These are phyloP conservation scores for Megaceryle alcyon DNA, from an alignment of 2,797 vertebrate genomes.

Conservation along the genomic window DNA sequence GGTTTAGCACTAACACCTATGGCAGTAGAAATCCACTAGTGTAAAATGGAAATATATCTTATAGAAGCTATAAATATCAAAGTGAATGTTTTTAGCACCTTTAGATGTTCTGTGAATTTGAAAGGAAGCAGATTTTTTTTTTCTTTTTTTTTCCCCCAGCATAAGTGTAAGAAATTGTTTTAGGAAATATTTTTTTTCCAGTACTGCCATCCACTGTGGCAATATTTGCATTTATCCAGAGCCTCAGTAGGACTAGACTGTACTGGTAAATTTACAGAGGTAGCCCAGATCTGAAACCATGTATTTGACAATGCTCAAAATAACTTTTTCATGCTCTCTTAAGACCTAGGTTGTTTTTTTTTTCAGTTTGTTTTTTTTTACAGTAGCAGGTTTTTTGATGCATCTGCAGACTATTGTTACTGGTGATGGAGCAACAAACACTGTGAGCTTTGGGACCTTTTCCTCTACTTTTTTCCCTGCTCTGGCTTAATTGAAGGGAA, in stretches of 20 bases:
- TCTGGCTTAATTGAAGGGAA: background rate
- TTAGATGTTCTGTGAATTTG: constrained; percentile 26
- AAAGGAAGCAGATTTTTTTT: background rate
- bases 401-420: background rate
- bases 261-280: background rate
- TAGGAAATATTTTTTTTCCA: constrained; percentile 25
- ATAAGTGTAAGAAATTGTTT: constrained; percentile 20
- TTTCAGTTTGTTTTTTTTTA: background rate
- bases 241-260: background rate
- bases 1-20: background rate
- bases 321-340: constrained; percentile 36
- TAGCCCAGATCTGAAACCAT: background rate
- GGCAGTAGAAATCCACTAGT: background rate
- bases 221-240: constrained; percentile 30
- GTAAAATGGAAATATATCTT: constrained; percentile 31
- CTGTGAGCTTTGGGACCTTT: constrained; percentile 43
- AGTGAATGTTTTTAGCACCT: constrained; percentile 7
- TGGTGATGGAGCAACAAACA: background rate
- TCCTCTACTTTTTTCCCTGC: background rate
- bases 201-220: background rate
- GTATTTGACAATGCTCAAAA: constrained; percentile 8
- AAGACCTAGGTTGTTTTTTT: background rate
- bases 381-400: background rate
- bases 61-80: constrained; percentile 6
- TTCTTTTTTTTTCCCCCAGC: background rate